These are phyloP conservation scores for Jacana jacana DNA, from an alignment of 2,113 vertebrate genomes.

Conservation along the genomic window DNA sequence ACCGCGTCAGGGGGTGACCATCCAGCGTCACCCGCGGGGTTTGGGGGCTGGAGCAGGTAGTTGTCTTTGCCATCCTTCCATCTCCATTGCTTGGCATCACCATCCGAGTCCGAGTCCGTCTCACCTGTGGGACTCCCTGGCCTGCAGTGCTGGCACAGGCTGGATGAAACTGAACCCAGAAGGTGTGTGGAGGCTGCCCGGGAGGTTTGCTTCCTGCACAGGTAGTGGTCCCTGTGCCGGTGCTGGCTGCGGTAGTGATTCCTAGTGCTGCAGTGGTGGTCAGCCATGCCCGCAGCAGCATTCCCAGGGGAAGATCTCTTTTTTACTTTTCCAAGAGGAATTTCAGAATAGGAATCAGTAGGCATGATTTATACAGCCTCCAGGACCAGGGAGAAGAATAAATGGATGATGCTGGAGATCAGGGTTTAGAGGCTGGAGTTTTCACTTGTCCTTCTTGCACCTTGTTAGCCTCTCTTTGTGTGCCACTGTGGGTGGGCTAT, in stretches of 20 bases:
- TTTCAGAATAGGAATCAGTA: neutral
- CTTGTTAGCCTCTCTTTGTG: neutral
- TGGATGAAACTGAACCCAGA: neutral
- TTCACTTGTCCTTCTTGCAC: neutral
- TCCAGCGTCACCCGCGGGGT: fast-evolving
- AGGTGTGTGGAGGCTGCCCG: neutral
- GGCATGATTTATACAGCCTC: neutral
- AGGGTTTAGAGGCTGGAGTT: neutral
- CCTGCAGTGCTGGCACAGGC: neutral
- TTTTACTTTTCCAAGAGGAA: neutral
- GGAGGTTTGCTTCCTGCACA: neutral
- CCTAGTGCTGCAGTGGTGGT: neutral
- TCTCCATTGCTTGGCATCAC: neutral
- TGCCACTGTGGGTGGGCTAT: fast-evolving
- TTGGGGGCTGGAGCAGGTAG: neutral
- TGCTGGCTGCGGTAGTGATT: neutral
- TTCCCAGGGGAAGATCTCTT: neutral
- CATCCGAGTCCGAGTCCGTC: neutral
- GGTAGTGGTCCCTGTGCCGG: no score
- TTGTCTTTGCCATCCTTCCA: neutral
- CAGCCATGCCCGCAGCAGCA: neutral
- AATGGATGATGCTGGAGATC: neutral
- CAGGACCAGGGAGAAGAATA: neutral
- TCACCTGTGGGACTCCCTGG: neutral
- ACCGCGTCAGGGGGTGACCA: fast-evolving